Percentiles rank a stretch among this genome's conserved stretches.
phyloP scores from a whole-genome alignment of 2,888 invertebrate genomes.

The Smittia aterrima region DNA sequence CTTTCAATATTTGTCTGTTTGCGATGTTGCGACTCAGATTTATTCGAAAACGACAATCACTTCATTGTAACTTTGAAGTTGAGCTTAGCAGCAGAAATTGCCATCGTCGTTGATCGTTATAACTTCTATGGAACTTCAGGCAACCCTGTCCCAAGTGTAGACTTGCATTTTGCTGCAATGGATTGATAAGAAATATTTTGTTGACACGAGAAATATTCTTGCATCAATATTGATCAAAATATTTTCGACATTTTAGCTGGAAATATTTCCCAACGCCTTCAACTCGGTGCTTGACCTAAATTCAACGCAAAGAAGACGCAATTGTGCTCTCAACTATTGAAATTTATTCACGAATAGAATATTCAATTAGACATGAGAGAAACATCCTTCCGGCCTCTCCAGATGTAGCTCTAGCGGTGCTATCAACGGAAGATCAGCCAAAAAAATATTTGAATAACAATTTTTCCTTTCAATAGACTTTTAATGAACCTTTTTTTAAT shows the following conservation, averaged over 20 bases:
- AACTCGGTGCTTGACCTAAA: not conserved
- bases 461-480: not conserved
- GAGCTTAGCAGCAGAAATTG: no score
- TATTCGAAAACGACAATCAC: not conserved
- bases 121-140: not conserved
- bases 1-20: not conserved
- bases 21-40: no score
- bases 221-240: no score
- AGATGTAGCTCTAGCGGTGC: not conserved
- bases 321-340: no score
- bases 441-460: not conserved
- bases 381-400: constrained; percentile 22
- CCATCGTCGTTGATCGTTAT: not conserved
- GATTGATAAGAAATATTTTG: not conserved
- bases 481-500: constrained; percentile 13
- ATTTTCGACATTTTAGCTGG: no score
- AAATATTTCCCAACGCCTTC: no score
- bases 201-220: no score
- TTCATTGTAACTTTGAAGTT: not conserved
- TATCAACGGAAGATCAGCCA: not conserved
- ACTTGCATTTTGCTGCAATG: not conserved
- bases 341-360: constrained; percentile 3
- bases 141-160: not conserved
- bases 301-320: not conserved
- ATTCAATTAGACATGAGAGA: not conserved